These are phyloP conservation scores for Xestobium rufovillosum DNA, from an alignment of 2,888 invertebrate species.

Conservation along the genomic window DNA sequence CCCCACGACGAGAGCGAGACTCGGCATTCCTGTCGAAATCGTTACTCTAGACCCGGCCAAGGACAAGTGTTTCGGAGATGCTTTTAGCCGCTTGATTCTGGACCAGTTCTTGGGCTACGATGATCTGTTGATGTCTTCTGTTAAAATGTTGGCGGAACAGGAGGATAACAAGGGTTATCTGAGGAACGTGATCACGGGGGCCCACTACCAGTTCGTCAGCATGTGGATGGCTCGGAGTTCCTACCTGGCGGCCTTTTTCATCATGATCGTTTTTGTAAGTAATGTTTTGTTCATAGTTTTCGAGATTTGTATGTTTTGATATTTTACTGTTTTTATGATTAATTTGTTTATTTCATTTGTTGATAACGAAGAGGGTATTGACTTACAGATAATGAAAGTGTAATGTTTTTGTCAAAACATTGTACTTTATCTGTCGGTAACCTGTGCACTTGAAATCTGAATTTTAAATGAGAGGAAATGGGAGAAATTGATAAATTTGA, in stretches of 20 bases:
- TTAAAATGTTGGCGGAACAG: constrained; percentile 89
- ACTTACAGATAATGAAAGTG: too few relatives aligned
- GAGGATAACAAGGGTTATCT: constrained; percentile 95
- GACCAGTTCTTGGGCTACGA: constrained; percentile 95
- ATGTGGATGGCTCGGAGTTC: constrained; percentile 94
- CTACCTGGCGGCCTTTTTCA: constrained; percentile 91
- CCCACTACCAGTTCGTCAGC: constrained; percentile 96
- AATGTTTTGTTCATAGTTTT: too few relatives aligned
- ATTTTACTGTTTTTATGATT: too few relatives aligned
- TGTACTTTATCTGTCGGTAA: too few relatives aligned
- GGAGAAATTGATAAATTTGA: too few relatives aligned
- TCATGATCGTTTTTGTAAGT: constrained; percentile 99
- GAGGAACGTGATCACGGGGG: constrained; percentile 95
- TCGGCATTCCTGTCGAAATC: constrained; percentile 87
- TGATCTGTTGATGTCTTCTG: constrained; percentile 92
- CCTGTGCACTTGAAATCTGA: too few relatives aligned
- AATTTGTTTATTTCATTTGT: too few relatives aligned
- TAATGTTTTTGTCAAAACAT: too few relatives aligned
- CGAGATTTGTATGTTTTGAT: too few relatives aligned
- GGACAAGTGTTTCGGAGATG: constrained; percentile 91
- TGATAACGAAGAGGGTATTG: too few relatives aligned
- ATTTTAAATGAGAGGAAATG: too few relatives aligned
- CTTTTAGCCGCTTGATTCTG: constrained; percentile 81
- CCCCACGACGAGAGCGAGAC: constrained; percentile 72
- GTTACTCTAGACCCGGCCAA: constrained; percentile 79